phyloP scores from a whole-genome alignment of 1,140 invertebrate species.

The Leptopilina boulardi region DNA sequence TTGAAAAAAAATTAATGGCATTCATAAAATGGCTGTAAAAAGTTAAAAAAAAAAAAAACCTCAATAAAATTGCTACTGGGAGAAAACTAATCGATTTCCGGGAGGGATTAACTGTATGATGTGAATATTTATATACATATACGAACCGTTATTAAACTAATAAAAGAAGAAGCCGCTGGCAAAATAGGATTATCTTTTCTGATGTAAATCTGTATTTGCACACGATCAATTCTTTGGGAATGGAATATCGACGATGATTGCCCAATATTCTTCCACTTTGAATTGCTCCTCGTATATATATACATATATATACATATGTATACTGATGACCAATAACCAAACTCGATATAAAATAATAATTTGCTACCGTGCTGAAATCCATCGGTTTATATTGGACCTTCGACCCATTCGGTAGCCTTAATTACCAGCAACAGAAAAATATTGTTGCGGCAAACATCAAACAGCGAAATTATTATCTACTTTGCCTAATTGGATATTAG shows the following conservation, averaged over 20 bases:
- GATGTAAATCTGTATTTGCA: conserved; percentile 30
- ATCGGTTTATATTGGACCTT: conserved; percentile 45
- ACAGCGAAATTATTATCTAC: conserved; percentile 71
- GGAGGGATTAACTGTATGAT: conserved; percentile 18
- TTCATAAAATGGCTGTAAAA: background rate
- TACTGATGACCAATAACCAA: background rate
- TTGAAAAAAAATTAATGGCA: background rate
- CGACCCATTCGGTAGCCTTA: conserved; percentile 53
- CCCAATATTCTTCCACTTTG: conserved; percentile 3
- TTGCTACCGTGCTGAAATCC: conserved; percentile 59
- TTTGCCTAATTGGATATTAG: conserved; percentile 70
- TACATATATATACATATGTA: too few species aligned
- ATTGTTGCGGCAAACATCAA: conserved; percentile 59
- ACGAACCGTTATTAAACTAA: conserved; percentile 25
- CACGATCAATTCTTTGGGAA: conserved; percentile 27
- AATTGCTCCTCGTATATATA: background rate
- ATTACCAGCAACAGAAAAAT: conserved; percentile 56
- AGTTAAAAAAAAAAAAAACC: background rate
- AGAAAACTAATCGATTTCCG: conserved; percentile 23
- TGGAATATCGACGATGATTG: conserved; percentile 34
- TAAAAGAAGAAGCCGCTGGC: conserved; percentile 30
- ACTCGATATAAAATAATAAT: conserved; percentile 64
- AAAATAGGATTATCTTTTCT: conserved; percentile 18
- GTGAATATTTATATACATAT: background rate
- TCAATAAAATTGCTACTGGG: background rate